Evolutionary conservation across 2,113 vertebrate species (phyloP).

Genomic region (human): DNA sequence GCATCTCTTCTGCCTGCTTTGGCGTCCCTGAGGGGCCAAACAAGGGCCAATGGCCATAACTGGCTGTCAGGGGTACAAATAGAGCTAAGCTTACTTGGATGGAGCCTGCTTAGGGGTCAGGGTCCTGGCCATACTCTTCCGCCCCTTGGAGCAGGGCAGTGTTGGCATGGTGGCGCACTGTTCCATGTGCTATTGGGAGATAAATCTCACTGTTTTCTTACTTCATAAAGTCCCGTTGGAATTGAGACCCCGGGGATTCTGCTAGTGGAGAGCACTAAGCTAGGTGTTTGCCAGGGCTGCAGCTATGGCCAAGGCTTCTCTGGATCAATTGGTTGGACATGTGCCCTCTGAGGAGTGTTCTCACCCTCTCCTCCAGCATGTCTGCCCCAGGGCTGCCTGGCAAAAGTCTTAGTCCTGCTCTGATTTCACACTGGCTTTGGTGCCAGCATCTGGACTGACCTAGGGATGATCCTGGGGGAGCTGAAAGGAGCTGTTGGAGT

Average conservation of each 20-base stretch:
- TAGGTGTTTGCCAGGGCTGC: slow-evolving; percentile 42
- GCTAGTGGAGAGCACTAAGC: not conserved
- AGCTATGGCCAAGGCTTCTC: slow-evolving; percentile 22
- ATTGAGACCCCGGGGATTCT: not conserved
- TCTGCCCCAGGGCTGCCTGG: slow-evolving; percentile 39
- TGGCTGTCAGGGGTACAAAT: not conserved
- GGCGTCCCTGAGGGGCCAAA: slow-evolving; percentile 14
- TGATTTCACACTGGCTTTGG: slow-evolving; percentile 51
- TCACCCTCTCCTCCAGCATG: not conserved
- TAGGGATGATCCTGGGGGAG: slow-evolving; percentile 37
- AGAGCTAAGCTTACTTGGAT: slow-evolving; percentile 9
- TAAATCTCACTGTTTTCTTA: slow-evolving; percentile 66
- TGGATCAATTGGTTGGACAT: slow-evolving; percentile 27
- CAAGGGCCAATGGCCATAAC: not conserved
- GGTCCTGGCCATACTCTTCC: not conserved
- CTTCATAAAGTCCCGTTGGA: slow-evolving; percentile 16
- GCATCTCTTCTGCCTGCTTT: not conserved
- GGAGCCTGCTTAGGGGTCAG: not conserved
- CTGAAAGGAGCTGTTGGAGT: slow-evolving; percentile 12
- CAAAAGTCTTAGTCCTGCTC: slow-evolving; percentile 62
- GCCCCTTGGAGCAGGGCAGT: not conserved
- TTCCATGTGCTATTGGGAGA: slow-evolving; percentile 59
- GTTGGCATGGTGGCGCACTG: slow-evolving; percentile 48
- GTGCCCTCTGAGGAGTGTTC: not conserved
- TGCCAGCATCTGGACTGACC: slow-evolving; percentile 59